Conservation (phyloP, 1,140 invertebrate genomes). For the Scaptomyza graminum region DNA sequence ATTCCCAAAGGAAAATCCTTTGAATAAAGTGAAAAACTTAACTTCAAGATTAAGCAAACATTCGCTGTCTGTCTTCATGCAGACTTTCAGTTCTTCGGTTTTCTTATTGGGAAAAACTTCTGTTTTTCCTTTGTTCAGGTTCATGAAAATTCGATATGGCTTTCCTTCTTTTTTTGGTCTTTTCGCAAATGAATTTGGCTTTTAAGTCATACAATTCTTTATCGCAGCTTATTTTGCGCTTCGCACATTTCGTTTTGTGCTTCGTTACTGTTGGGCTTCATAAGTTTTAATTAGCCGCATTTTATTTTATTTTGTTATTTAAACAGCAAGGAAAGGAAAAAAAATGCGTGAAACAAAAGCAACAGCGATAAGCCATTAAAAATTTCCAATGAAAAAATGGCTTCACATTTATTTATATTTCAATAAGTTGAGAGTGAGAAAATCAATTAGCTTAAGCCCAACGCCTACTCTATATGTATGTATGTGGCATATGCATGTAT, state of each 20-base stretch:
- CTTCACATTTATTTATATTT: neutral
- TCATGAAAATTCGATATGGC: slow-evolving; percentile 78
- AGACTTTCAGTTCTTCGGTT: neutral
- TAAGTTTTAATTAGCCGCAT: slow-evolving; percentile 79
- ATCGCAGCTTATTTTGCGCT: slow-evolving; percentile 16
- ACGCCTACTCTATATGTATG: neutral
- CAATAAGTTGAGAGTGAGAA: slow-evolving; percentile 51
- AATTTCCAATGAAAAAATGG: slow-evolving; percentile 1
- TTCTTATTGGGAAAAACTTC: slow-evolving; percentile 24
- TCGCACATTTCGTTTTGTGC: slow-evolving; percentile 7
- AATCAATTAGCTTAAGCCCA: slow-evolving; percentile 64
- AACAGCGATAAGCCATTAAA: slow-evolving; percentile 37
- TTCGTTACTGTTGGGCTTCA: slow-evolving; percentile 43
- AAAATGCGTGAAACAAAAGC: slow-evolving; percentile 22
- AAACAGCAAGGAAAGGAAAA: slow-evolving; percentile 49
- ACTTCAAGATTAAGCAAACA: neutral
- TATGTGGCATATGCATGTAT: neutral
- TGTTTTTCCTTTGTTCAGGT: slow-evolving; percentile 35
- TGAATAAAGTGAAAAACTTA: neutral
- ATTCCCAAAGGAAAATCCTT: slow-evolving; percentile 1
- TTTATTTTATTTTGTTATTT: slow-evolving; percentile 75
- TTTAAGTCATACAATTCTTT: slow-evolving; percentile 35
- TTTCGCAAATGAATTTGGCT: slow-evolving; percentile 58
- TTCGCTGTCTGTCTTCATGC: slow-evolving; percentile 14
- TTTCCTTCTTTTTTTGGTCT: slow-evolving; percentile 6